Percentiles rank a stretch among this genome's conserved stretches.
Conservation (phyloP, 2,797 vertebrate genomes). For the Molossus alvarezi region DNA sequence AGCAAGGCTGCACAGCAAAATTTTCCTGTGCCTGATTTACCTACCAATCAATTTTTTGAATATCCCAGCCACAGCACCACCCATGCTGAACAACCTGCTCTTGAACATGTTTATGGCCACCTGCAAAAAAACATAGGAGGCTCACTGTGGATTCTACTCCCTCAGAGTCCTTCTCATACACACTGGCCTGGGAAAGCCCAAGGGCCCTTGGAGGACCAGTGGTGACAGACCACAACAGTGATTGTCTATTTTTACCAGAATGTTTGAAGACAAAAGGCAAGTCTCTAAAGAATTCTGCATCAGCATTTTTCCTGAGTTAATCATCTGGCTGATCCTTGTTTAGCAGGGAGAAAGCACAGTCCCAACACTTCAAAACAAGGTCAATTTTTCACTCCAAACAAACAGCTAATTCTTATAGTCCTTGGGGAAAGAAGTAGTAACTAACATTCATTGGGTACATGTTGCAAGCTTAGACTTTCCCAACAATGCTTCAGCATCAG, state of each 20-base stretch:
- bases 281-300: not conserved
- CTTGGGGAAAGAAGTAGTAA: not conserved
- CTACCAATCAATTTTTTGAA: conserved; percentile 97
- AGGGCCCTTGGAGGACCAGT: not conserved
- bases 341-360: not conserved
- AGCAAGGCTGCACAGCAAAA: not conserved
- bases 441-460: accelerated
- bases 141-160: accelerated
- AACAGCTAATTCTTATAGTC: not conserved
- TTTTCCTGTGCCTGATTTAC: conserved; percentile 65
- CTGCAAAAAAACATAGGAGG: conserved; percentile 85
- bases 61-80: conserved; percentile 94
- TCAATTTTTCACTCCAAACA: not conserved
- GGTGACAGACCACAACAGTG: accelerated
- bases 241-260: too few relatives aligned
- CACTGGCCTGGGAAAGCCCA: not conserved
- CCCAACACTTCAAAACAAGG: not conserved
- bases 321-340: not conserved
- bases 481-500: not conserved
- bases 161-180: accelerated
- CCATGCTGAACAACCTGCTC: conserved; percentile 98
- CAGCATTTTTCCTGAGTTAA: not conserved
- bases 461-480: not conserved
- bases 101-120: conserved; percentile 98
- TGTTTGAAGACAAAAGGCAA: not conserved